These are phyloP conservation scores for Pegoplata infirma DNA, from an alignment of 2,888 invertebrate genomes.

Conservation along the genomic window DNA sequence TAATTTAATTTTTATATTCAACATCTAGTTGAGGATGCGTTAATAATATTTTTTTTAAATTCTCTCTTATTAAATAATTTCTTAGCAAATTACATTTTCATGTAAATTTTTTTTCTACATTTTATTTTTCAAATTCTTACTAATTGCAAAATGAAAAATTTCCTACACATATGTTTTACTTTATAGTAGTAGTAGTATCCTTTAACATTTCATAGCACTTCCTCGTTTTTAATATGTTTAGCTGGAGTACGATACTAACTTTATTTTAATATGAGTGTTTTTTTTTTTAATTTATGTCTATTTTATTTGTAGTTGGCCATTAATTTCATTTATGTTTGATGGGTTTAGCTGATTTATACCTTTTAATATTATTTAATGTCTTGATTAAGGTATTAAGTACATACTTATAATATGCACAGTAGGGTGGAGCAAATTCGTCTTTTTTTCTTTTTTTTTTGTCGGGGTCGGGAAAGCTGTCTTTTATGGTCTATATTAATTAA, in stretches of 20 bases:
- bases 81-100: constrained; percentile 27
- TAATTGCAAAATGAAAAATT: constrained; percentile 38
- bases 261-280: not conserved
- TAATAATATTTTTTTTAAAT: too few relatives aligned
- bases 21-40: not conserved
- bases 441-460: too few relatives aligned
- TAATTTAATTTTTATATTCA: constrained; percentile 42
- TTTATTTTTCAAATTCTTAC: not conserved
- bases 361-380: constrained; percentile 34
- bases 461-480: too few relatives aligned
- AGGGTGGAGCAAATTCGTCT: too few relatives aligned
- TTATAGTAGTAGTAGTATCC: too few relatives aligned
- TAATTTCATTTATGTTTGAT: constrained; percentile 45
- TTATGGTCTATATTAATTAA: too few relatives aligned
- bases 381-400: constrained; percentile 27
- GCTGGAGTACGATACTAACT: too few relatives aligned
- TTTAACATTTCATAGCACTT: not conserved
- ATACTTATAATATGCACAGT: too few relatives aligned
- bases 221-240: not conserved
- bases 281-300: not conserved
- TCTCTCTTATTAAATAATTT: not conserved
- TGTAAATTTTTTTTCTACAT: constrained; percentile 9
- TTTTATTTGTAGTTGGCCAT: not conserved
- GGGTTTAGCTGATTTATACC: constrained; percentile 49
- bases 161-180: too few relatives aligned